Evolutionary conservation across 1,140 invertebrate genomes (phyloP), one percentile per base, ranked within the genome.

Genomic region (Acromyrmex echinatior): DNA sequence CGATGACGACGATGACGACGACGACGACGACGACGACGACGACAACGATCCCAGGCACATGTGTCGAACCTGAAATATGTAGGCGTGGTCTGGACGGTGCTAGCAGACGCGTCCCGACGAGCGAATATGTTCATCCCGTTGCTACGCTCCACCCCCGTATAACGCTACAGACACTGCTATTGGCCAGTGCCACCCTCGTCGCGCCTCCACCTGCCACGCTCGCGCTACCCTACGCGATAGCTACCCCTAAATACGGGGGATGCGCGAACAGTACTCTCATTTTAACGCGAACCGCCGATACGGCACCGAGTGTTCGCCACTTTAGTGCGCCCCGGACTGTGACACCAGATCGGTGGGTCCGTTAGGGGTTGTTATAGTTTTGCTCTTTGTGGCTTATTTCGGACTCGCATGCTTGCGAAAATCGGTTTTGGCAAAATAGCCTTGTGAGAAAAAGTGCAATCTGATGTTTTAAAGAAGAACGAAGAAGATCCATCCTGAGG

Each of bases 51-150:
- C 87, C 79, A 25, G 90, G 90, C 95, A 95, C 94, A 95, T 95
- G 95, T 95, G 95, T 95, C 95, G 95, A 95, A 95, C 92, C 95
- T 95, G 94, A 95, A 95, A 95, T 95, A 95, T 95, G 95, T 95
- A 95, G 95, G 95, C 95, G 95, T 95, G 95, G 95, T 94, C 92
- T 93, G 87, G 88, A 92, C 77, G 88, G 88, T 91, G 92, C 91
- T 93, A 95, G 92, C 95, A 95, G 95, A 95, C 94, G 94, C 94
- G 86, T 93, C 91, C 88, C 94, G 93, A 94, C 94, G 93, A 93
- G 92, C 89, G 95, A 95, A 95, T 95, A 95, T 95, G 95, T 95
- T 95, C 93, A 92, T 91, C 93, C 92, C 94, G 87, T 91, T 92
- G 73, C 71, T 86, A 93, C 87, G 95, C 95, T 95, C 95, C 95